Evolutionary conservation across 2,797 vertebrate genomes (phyloP).

Genomic region (Gymnocypris eckloni): DNA sequence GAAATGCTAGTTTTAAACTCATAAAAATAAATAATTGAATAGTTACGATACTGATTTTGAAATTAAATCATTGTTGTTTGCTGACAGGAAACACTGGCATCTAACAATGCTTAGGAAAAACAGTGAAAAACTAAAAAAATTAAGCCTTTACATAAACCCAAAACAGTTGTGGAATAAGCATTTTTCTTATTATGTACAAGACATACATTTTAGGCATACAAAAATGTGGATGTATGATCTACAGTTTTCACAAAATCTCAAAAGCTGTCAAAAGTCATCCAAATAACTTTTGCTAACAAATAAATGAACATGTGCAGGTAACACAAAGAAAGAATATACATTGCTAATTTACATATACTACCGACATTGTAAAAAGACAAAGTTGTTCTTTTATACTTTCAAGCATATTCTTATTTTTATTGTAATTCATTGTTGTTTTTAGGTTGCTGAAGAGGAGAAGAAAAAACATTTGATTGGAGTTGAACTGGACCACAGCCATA

Average conservation of each 20-base stretch:
- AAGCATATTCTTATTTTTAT: not conserved
- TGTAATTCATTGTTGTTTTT: constrained; percentile 10
- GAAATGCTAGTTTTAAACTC: too few species aligned
- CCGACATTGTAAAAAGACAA: not conserved
- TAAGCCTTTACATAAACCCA: too few species aligned
- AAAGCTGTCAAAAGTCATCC: not conserved
- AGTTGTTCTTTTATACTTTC: not conserved
- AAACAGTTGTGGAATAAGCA: too few species aligned
- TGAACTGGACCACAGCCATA: constrained; percentile 74
- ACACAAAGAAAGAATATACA: not conserved
- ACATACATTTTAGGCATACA: too few species aligned
- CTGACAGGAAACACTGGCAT: too few species aligned
- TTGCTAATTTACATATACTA: not conserved
- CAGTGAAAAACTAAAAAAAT: too few species aligned
- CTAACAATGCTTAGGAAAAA: too few species aligned
- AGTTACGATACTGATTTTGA: too few species aligned
- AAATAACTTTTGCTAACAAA: not conserved
- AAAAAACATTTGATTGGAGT: constrained; percentile 66
- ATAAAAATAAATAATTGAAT: too few species aligned
- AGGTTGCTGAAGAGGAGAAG: constrained; percentile 75
- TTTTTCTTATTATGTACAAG: too few species aligned
- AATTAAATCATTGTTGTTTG: too few species aligned
- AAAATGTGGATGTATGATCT: too few species aligned
- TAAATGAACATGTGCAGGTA: not conserved
- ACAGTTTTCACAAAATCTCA: not conserved